These are phyloP conservation scores for Galeopterus variegatus DNA, from an alignment of 2,113 vertebrate genomes.

Conservation along the genomic window DNA sequence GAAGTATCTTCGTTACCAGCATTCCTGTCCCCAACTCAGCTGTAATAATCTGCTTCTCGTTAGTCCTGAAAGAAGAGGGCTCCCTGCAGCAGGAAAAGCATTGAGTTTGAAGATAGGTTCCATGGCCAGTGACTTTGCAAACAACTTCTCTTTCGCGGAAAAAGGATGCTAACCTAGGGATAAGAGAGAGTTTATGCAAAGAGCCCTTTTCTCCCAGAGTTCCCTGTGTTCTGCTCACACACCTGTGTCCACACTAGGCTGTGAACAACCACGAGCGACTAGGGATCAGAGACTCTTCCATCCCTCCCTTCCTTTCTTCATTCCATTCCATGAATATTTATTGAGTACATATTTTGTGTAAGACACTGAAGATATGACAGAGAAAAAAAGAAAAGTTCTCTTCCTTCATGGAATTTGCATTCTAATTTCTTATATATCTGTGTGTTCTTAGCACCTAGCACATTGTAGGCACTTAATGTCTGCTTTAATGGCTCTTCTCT, in stretches of 20 bases:
- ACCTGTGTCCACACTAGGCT: neutral
- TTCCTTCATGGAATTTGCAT: neutral
- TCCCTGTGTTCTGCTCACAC: neutral
- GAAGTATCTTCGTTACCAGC: neutral
- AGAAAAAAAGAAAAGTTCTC: neutral
- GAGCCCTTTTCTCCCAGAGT: neutral
- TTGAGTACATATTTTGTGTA: neutral
- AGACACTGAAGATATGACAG: neutral
- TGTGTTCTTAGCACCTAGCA: neutral
- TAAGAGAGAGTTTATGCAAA: neutral
- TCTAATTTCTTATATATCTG: constrained; percentile 35
- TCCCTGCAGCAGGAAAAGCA: neutral
- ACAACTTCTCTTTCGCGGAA: neutral
- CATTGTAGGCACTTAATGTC: neutral
- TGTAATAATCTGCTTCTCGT: neutral
- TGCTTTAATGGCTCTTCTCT: neutral
- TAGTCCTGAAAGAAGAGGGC: neutral
- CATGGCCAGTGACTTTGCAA: neutral
- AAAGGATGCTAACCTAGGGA: neutral
- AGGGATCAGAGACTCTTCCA: neutral
- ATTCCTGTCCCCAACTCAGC: neutral
- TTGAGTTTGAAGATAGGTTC: constrained; percentile 4
- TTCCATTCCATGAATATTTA: neutral
- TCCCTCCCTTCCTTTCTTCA: neutral
- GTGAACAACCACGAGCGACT: neutral